Evolutionary conservation across 2,797 vertebrate genomes (phyloP).

Genomic region (Platalea minor): DNA sequence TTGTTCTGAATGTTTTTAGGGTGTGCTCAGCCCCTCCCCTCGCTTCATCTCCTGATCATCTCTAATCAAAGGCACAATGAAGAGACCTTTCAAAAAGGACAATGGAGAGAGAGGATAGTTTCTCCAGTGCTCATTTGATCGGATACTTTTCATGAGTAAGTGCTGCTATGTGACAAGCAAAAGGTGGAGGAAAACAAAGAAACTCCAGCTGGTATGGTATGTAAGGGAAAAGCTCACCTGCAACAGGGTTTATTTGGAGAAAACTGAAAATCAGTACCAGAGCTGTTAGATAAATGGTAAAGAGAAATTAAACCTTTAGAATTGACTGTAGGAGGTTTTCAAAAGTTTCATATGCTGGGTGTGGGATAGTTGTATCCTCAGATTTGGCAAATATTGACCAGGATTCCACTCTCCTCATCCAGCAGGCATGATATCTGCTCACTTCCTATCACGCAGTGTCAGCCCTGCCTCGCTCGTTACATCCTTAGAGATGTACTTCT

Average conservation of each 20-base stretch:
- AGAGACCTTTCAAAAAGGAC: background rate
- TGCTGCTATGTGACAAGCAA: background rate
- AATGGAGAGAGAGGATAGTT: background rate
- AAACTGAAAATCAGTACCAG: background rate
- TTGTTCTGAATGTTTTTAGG: background rate
- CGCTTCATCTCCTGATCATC: background rate
- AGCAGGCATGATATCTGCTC: background rate
- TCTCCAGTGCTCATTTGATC: background rate
- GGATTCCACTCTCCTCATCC: background rate
- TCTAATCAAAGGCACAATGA: background rate
- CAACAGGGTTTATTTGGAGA: background rate
- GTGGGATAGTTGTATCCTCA: background rate
- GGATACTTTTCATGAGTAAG: background rate
- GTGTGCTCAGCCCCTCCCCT: background rate
- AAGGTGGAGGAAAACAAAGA: background rate
- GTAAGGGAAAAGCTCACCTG: background rate
- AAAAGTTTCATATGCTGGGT: background rate
- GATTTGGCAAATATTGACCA: background rate
- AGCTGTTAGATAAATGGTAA: background rate
- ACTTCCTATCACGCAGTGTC: background rate
- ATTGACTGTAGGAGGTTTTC: background rate
- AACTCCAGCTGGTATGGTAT: background rate
- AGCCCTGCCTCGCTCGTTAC: rapidly evolving
- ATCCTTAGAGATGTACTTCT: background rate
- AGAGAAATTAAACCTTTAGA: background rate